Conservation (phyloP, 2,113 vertebrate species). For the Piprites chloris region DNA sequence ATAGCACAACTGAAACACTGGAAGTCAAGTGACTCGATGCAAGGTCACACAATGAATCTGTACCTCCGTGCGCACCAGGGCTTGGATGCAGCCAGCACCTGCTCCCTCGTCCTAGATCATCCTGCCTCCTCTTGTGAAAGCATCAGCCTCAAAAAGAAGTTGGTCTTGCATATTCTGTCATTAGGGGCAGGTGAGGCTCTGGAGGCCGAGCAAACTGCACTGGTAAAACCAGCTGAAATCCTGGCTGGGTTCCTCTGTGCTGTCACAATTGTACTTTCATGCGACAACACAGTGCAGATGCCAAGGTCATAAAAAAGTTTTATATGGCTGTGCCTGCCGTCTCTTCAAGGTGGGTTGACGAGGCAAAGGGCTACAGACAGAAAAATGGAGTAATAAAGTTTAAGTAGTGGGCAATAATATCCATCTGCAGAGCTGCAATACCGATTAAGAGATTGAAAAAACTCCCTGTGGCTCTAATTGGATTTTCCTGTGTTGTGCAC, state of each 20-base stretch:
- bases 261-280: constrained; percentile 24
- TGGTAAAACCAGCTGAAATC: constrained; percentile 21
- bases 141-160: neutral
- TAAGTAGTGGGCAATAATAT: constrained; percentile 75
- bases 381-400: constrained; percentile 74
- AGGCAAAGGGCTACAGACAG: constrained; percentile 64
- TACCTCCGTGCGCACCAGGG: neutral
- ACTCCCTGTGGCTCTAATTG: constrained; percentile 73
- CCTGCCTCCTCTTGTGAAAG: neutral
- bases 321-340: constrained; percentile 51
- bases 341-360: constrained; percentile 71
- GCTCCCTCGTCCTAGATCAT: neutral
- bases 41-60: constrained; percentile 50
- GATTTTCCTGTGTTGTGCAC: constrained; percentile 68
- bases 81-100: neutral
- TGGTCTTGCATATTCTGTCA: neutral
- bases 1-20: neutral
- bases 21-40: constrained; percentile 41
- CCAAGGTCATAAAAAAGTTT: constrained; percentile 70
- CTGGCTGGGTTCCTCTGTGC: neutral
- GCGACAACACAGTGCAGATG: constrained; percentile 45
- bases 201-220: neutral
- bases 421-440: constrained; percentile 72
- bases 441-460: constrained; percentile 72
- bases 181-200: neutral